Percentiles rank a stretch among this genome's conserved stretches.
These are phyloP conservation scores for Loripinus fragilis DNA, from an alignment of 2,888 invertebrate species.

Conservation along the genomic window DNA sequence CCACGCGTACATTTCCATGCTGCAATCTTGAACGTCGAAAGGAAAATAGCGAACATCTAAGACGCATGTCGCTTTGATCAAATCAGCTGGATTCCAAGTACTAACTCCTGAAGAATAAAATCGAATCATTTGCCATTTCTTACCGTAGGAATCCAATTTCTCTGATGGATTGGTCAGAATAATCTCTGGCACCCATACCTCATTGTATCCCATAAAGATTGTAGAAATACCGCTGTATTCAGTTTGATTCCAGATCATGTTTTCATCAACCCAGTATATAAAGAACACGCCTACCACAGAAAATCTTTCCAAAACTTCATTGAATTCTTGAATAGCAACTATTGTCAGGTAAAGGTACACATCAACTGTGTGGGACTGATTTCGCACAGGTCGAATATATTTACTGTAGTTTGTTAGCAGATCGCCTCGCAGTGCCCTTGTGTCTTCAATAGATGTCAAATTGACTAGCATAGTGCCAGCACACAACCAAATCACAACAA, in stretches of 20 bases:
- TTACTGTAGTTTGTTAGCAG: too few relatives aligned
- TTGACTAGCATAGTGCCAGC: too few relatives aligned
- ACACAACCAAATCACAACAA: too few relatives aligned
- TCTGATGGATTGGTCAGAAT: constrained; percentile 39
- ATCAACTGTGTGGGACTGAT: too few relatives aligned
- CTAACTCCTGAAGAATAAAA: constrained; percentile 21
- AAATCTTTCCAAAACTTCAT: constrained; percentile 51
- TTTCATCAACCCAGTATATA: constrained; percentile 47
- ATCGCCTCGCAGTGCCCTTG: too few relatives aligned
- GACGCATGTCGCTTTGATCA: constrained; percentile 26
- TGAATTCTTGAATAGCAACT: constrained; percentile 41
- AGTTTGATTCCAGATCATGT: constrained; percentile 43
- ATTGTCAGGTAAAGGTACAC: too few relatives aligned
- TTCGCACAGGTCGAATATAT: too few relatives aligned
- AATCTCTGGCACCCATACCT: constrained; percentile 57
- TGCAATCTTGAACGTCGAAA: constrained; percentile 1
- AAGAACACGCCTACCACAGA: constrained; percentile 46
- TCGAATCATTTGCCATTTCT: constrained; percentile 28
- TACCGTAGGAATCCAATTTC: constrained; percentile 21
- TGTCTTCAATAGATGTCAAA: too few relatives aligned
- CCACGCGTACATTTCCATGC: not conserved
- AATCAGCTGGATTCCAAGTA: constrained; percentile 36
- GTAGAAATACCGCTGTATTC: constrained; percentile 20
- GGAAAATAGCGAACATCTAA: not conserved
- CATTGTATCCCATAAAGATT: constrained; percentile 32